These are phyloP conservation scores for Listronotus bonariensis DNA, from an alignment of 1,140 invertebrate genomes.

Conservation along the genomic window DNA sequence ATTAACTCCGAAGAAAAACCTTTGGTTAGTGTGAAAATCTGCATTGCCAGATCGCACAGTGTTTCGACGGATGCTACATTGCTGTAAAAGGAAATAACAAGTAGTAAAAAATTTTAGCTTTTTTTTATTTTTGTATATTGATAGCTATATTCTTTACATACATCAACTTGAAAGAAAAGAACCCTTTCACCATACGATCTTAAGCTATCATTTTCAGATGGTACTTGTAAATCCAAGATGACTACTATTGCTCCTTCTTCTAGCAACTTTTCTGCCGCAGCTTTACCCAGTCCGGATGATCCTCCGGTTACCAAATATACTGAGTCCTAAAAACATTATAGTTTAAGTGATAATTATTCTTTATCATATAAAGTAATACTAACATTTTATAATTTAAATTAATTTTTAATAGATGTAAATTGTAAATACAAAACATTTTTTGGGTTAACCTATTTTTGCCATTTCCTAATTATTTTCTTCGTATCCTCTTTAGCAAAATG, in stretches of 20 bases:
- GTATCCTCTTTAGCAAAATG: too few species aligned
- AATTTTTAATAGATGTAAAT: too few species aligned
- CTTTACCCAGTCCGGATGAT: slow-evolving; percentile 17
- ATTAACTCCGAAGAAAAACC: too few species aligned
- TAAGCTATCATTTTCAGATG: slow-evolving; percentile 2
- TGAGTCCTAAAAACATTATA: slow-evolving; percentile 12
- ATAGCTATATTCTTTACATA: neutral
- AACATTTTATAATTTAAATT: too few species aligned
- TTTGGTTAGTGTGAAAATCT: too few species aligned
- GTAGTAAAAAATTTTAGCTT: too few species aligned
- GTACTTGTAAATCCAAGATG: slow-evolving; percentile 17
- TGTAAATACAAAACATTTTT: too few species aligned
- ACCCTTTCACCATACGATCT: slow-evolving; percentile 3
- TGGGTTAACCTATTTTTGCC: too few species aligned
- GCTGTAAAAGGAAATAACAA: neutral
- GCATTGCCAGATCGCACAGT: too few species aligned
- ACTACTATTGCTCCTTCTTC: slow-evolving; percentile 13
- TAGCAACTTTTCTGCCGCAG: slow-evolving; percentile 8
- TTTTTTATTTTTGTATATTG: neutral
- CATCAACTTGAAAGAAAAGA: slow-evolving; percentile 9
- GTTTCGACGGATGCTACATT: neutral
- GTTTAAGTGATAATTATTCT: too few species aligned
- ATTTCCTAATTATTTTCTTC: too few species aligned
- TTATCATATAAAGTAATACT: too few species aligned
- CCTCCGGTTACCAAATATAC: slow-evolving; percentile 26